Conservation (phyloP, 2,797 vertebrate genomes). For the Microhierax caerulescens region DNA sequence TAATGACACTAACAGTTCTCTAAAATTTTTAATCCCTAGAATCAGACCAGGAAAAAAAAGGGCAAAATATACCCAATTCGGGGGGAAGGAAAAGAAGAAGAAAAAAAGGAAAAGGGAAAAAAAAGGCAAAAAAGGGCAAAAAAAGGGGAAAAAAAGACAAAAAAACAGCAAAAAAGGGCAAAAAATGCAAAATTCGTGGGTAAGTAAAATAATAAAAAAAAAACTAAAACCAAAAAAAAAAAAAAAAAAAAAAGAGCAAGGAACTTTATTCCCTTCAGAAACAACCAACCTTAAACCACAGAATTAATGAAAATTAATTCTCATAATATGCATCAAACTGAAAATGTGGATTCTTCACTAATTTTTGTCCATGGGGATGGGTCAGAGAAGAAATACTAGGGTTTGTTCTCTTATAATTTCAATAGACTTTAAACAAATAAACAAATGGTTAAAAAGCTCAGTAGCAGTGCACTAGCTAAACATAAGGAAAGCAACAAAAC, state of each 20-base stretch:
- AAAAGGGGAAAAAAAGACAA: fast-evolving
- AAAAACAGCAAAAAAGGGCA: no score
- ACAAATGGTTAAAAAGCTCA: not conserved
- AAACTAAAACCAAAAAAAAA: no score
- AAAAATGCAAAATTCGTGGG: no score
- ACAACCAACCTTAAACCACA: not conserved
- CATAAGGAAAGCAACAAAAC: not conserved
- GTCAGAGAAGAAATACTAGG: not conserved
- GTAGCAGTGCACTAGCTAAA: not conserved
- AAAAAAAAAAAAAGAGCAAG: not conserved
- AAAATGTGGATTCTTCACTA: not conserved
- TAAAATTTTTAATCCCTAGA: not conserved
- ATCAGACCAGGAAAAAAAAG: not conserved
- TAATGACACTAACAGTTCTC: not conserved
- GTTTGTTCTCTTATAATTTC: not conserved
- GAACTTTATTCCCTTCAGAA: not conserved
- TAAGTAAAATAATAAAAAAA: no score
- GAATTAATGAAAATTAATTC: not conserved
- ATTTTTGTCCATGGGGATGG: not conserved
- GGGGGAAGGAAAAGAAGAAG: fast-evolving
- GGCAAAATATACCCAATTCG: not conserved
- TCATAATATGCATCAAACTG: not conserved
- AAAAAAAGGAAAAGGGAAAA: no score
- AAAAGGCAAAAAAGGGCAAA: fast-evolving
- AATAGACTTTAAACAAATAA: not conserved